Evolutionary conservation across 92 coral and sea anemone species (phyloP).

Genomic region (Porites evermanni): DNA sequence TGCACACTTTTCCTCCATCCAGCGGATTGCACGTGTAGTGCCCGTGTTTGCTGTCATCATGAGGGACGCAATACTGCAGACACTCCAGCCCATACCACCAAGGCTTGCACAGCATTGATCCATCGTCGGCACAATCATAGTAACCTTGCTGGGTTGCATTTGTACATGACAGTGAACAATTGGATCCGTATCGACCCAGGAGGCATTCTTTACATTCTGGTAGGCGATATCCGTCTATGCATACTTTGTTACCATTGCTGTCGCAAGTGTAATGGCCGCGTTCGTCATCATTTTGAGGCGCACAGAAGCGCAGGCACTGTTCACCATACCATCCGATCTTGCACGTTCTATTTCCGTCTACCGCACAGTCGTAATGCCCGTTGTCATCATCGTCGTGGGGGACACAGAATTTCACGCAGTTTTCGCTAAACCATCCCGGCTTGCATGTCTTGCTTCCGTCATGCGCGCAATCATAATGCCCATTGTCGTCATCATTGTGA

Average conservation of each 20-base stretch:
- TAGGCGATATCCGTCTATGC: conserved; percentile 41
- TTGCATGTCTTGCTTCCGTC: conserved; percentile 53
- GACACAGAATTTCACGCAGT: conserved; percentile 56
- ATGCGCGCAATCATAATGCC: conserved; percentile 63
- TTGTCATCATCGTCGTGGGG: conserved; percentile 30
- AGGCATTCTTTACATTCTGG: conserved; percentile 60
- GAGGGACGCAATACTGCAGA: conserved; percentile 59
- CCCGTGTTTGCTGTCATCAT: conserved; percentile 52
- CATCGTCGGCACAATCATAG: conserved; percentile 48
- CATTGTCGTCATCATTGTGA: conserved; percentile 49
- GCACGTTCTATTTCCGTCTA: conserved; percentile 50
- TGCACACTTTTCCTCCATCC: conserved; percentile 68
- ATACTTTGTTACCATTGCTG: conserved; percentile 50
- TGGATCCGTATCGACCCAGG: conserved; percentile 65
- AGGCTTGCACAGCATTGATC: conserved; percentile 56
- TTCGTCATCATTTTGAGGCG: conserved; percentile 14
- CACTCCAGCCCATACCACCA: conserved; percentile 80
- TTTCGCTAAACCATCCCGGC: conserved; percentile 55
- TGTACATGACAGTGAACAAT: conserved; percentile 64
- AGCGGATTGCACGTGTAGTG: conserved; percentile 54
- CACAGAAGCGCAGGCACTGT: conserved; percentile 59
- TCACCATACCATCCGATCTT: conserved; percentile 55
- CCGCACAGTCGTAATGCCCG: conserved; percentile 66
- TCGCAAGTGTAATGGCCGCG: conserved; percentile 57
- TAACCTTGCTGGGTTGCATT: conserved; percentile 45